These are phyloP conservation scores for Troglohyphantes excavatus DNA, from an alignment of 2,888 invertebrate genomes.

Conservation along the genomic window DNA sequence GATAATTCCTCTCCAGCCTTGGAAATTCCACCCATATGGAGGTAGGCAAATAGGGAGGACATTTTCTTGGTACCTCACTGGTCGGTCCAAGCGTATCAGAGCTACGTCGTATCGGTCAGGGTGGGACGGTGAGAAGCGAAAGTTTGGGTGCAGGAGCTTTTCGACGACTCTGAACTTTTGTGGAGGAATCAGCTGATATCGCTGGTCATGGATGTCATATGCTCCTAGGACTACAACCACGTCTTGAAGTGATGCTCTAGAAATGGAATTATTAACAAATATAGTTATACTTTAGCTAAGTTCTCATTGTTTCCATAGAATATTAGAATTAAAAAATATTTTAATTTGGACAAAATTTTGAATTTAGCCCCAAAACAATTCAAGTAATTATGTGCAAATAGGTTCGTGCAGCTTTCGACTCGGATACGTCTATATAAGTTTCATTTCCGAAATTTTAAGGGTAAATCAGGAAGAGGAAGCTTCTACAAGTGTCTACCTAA, in stretches of 20 bases:
- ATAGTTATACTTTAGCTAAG: no score
- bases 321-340: no score
- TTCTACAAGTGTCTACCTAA: no score
- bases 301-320: no score
- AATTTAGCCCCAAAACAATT: no score
- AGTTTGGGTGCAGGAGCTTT: constrained; percentile 90
- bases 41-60: constrained; percentile 92
- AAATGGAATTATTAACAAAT: background rate
- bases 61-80: constrained; percentile 87
- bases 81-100: constrained; percentile 87
- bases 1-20: constrained; percentile 86
- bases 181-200: constrained; percentile 86
- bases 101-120: constrained; percentile 89
- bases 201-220: constrained; percentile 89
- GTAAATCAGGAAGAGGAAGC: no score
- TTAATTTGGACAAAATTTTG: no score
- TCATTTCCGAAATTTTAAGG: no score
- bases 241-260: constrained; percentile 87
- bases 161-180: constrained; percentile 88
- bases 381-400: no score
- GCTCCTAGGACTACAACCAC: constrained; percentile 91
- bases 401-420: no score
- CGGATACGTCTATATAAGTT: no score
- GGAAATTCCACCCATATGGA: constrained; percentile 82
- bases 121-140: constrained; percentile 91